Base-by-base conservation (phyloP, 2,888 invertebrate species). In the Sipunculus nudus region DNA sequence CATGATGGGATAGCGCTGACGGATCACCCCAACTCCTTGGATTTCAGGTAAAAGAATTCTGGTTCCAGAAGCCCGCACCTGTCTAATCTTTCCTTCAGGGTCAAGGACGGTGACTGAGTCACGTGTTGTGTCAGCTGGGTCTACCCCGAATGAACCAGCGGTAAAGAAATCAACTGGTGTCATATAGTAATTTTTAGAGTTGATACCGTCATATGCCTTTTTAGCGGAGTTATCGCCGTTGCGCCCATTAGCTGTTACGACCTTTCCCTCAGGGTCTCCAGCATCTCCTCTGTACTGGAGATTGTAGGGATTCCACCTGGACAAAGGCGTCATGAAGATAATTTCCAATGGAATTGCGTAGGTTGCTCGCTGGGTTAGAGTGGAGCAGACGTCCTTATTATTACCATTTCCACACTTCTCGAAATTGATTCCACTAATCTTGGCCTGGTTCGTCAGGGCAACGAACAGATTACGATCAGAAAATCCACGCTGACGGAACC, bases 271-370 rank as follows among this genome's bases (percentile, higher is more conserved):
- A 4, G 6, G 4, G 8, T 23, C 21, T 10, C 55, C 53, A 29
- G 47, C 31, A 23, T 23, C 35, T 26, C 64, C 56, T 29, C 50
- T 59, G 40, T 61, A 70, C 5, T 39, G 19, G 1, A 79, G 38
- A 29, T 74, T 57, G 59, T 72, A 72, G 0, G 79, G 78, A 58
- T 78, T 78, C 79, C 79, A 79, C n/a, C 48, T 52, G 10, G 63
- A 52, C n/a, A 78, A 66, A 0, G 78, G 78, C 0, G 76, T 78
- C 54, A 73, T 40, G 70, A 70, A 78, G 48, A 78, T 62, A 26
- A 78, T 63, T 55, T 78, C 78, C 29, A 78, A 60, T 0, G 77
- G 78, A 5, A 78, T 71, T 26, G 78, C 76, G 48, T 73, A 77
- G 3, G 76, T 67, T 47, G 66, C 71, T 35, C 71, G 40, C 31